Percentiles rank a stretch among this genome's conserved stretches.
phyloP scores from a whole-genome alignment of 2,888 invertebrate genomes.

The Latrodectus hesperus region DNA sequence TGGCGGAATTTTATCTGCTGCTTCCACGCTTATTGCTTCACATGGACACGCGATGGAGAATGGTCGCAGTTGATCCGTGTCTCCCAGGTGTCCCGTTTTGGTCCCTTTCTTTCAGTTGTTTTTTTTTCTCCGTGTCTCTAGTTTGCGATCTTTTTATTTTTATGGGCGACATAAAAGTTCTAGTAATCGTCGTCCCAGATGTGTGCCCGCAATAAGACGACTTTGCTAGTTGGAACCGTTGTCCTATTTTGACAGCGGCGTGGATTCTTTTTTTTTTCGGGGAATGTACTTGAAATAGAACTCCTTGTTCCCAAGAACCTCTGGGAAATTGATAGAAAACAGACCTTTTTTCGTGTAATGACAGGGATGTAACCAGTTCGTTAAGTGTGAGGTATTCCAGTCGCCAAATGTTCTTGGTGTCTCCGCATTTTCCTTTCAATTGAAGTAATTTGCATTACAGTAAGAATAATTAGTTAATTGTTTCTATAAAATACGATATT shows the following conservation, averaged over 20 bases:
- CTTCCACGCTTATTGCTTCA: slow-evolving; percentile 16
- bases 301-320: not conserved
- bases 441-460: too few species aligned
- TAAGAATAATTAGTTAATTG: too few species aligned
- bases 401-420: too few species aligned
- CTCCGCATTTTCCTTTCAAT: too few species aligned
- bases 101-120: not conserved
- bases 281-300: slow-evolving; percentile 11
- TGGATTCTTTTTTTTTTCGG: not conserved
- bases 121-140: slow-evolving; percentile 6
- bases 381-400: too few species aligned
- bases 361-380: not conserved
- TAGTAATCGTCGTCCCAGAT: slow-evolving; percentile 34
- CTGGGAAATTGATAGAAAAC: not conserved
- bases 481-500: too few species aligned
- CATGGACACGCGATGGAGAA: not conserved
- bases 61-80: not conserved
- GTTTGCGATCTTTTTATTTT: slow-evolving; percentile 10
- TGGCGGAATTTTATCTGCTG: slow-evolving; percentile 30
- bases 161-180: slow-evolving; percentile 30
- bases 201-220: not conserved
- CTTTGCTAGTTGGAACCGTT: slow-evolving; percentile 8
- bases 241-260: slow-evolving; percentile 33
- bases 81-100: not conserved
- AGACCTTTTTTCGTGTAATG: not conserved